Percentiles rank a stretch among this genome's conserved stretches.
These are phyloP conservation scores for Chiroxiphia lanceolata DNA, from an alignment of 2,797 vertebrate species.

Conservation along the genomic window DNA sequence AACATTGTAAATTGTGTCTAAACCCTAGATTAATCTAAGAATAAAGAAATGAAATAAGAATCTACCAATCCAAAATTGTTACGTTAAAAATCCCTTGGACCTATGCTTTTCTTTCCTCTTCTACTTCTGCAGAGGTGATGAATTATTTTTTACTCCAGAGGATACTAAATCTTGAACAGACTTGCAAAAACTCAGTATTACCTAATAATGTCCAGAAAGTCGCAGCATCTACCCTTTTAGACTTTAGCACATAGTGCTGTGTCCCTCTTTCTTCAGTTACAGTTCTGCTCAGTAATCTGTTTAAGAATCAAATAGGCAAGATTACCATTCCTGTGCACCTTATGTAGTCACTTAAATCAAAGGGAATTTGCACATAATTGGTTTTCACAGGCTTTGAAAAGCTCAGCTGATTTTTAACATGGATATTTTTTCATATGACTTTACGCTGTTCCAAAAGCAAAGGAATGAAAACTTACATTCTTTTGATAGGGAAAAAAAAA, in stretches of 20 bases:
- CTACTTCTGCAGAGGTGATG: not conserved
- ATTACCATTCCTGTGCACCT: not conserved
- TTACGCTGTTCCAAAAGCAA: not conserved
- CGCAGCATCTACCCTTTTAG: not conserved
- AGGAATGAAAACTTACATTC: not conserved
- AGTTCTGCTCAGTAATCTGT: not conserved
- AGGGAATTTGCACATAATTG: not conserved
- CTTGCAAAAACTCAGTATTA: not conserved
- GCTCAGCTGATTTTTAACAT: not conserved
- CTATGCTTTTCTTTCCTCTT: not conserved
- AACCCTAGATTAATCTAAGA: not conserved
- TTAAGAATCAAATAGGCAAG: not conserved
- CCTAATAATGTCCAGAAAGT: not conserved
- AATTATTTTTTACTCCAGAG: not conserved
- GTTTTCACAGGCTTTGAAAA: not conserved
- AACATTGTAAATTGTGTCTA: not conserved
- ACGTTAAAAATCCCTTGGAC: not conserved
- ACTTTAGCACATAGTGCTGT: accelerated
- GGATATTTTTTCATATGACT: not conserved
- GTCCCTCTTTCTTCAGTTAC: not conserved
- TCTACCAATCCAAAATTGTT: not conserved
- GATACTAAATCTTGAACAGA: not conserved
- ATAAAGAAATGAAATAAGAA: not conserved
- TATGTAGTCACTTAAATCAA: not conserved
- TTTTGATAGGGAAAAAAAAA: not conserved